Conservation (phyloP, 2,888 invertebrate species). For the Drosophila recens region DNA sequence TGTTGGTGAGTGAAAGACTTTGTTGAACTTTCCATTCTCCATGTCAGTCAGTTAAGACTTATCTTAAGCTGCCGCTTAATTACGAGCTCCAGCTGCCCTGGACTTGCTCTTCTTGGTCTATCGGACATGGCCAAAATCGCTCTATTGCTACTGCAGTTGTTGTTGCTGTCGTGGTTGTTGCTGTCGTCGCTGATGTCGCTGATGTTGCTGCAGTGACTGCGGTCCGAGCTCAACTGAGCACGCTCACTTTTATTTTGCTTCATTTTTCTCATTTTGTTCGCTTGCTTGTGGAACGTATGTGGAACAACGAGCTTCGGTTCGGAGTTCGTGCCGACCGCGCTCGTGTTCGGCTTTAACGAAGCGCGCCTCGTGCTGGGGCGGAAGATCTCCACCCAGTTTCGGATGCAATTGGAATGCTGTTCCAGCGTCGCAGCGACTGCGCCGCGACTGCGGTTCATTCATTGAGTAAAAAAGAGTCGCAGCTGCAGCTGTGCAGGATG, state of each 20-base stretch:
- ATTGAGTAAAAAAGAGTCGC: slow-evolving; percentile 77
- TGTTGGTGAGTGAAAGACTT: slow-evolving; percentile 58
- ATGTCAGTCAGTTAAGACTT: slow-evolving; percentile 64
- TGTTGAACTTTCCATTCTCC: slow-evolving; percentile 74
- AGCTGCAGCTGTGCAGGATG: slow-evolving; percentile 72
- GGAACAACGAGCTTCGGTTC: slow-evolving; percentile 39
- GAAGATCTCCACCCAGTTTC: slow-evolving; percentile 84
- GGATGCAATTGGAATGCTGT: slow-evolving; percentile 82
- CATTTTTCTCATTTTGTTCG: slow-evolving; percentile 13
- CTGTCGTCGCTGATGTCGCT: slow-evolving; percentile 18
- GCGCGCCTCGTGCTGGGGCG: slow-evolving; percentile 71
- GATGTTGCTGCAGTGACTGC: slow-evolving; percentile 53
- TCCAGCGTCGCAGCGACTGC: slow-evolving; percentile 32
- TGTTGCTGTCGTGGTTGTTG: slow-evolving; percentile 1
- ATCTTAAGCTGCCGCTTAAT: slow-evolving; percentile 67
- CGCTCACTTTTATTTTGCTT: slow-evolving; percentile 68
- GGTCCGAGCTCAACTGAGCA: slow-evolving; percentile 28
- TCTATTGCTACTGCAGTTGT: slow-evolving; percentile 13
- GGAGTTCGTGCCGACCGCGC: slow-evolving; percentile 24
- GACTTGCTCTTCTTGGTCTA: slow-evolving; percentile 43
- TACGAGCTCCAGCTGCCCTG: slow-evolving; percentile 54
- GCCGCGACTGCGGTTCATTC: slow-evolving; percentile 66
- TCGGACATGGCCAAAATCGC: slow-evolving; percentile 23
- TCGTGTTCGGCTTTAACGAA: slow-evolving; percentile 28
- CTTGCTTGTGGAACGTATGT: slow-evolving; percentile 63